Conservation (phyloP, 2,113 vertebrate species). For the Mus spicilegus region DNA sequence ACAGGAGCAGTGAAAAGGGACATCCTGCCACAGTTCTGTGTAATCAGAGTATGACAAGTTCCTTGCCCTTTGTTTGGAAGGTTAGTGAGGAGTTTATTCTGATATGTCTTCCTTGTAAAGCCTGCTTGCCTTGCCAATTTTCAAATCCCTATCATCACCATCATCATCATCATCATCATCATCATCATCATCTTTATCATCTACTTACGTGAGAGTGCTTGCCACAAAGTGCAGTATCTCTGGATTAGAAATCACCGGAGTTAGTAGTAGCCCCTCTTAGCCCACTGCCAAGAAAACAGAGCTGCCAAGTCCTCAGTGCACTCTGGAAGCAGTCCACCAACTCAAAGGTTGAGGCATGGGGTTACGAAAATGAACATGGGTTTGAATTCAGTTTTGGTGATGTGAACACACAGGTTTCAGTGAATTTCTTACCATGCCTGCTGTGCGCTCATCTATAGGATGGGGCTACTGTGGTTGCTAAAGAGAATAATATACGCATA, state of each 20-base stretch:
- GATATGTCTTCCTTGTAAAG: neutral
- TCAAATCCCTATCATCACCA: neutral
- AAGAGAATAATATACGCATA: neutral
- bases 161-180: no score
- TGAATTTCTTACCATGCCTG: neutral
- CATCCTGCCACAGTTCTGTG: neutral
- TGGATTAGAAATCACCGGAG: neutral
- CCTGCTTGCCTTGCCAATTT: neutral
- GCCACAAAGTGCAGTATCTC: neutral
- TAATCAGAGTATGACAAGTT: neutral
- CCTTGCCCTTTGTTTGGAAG: neutral
- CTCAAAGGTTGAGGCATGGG: neutral
- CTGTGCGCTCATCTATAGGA: neutral
- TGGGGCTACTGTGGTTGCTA: neutral
- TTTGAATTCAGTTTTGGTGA: neutral
- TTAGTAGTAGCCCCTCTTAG: neutral
- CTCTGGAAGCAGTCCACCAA: neutral
- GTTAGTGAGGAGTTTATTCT: neutral
- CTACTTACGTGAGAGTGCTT: neutral
- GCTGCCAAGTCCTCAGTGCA: neutral
- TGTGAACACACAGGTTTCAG: neutral
- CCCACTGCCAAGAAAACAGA: neutral
- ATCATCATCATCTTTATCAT: no score
- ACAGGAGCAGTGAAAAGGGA: rapidly evolving
- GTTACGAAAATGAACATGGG: neutral